Percentiles rank a stretch among this genome's conserved stretches.
phyloP scores from a whole-genome alignment of 2,888 invertebrate genomes.

The Sipha maydis region DNA sequence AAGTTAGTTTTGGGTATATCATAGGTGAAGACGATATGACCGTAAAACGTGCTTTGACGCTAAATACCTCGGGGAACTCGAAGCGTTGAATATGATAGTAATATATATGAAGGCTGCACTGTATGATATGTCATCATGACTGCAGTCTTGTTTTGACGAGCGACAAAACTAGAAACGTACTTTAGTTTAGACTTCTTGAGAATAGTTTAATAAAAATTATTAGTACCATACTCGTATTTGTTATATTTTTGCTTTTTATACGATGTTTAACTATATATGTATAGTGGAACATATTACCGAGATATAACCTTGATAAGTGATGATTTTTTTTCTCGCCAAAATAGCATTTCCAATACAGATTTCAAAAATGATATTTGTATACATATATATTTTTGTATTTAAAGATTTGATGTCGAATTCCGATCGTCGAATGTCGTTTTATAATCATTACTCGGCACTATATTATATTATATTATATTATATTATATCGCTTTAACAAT shows the following conservation, averaged over 20 bases:
- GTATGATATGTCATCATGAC: no score
- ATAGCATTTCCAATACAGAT: no score
- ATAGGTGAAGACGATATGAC: background rate
- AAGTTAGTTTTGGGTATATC: no score
- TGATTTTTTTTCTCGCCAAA: background rate
- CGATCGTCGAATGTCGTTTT: background rate
- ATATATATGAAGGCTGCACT: no score
- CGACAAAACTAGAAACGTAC: no score
- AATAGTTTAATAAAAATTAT: no score
- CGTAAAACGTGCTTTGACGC: background rate
- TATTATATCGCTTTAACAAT: slow-evolving; percentile 6
- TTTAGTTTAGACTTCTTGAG: no score
- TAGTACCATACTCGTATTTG: no score
- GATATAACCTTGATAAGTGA: background rate
- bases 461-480: background rate
- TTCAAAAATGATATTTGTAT: no score
- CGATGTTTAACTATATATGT: no score
- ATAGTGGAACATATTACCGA: background rate
- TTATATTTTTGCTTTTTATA: no score
- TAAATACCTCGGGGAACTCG: background rate
- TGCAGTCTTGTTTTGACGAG: no score
- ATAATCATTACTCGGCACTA: background rate
- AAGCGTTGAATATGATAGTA: background rate
- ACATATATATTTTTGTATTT: background rate
- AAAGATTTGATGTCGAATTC: background rate